These are phyloP conservation scores for Spongia lamella DNA, from an alignment of 37 sponge, comb jelly and placozoan species.

Conservation along the genomic window DNA sequence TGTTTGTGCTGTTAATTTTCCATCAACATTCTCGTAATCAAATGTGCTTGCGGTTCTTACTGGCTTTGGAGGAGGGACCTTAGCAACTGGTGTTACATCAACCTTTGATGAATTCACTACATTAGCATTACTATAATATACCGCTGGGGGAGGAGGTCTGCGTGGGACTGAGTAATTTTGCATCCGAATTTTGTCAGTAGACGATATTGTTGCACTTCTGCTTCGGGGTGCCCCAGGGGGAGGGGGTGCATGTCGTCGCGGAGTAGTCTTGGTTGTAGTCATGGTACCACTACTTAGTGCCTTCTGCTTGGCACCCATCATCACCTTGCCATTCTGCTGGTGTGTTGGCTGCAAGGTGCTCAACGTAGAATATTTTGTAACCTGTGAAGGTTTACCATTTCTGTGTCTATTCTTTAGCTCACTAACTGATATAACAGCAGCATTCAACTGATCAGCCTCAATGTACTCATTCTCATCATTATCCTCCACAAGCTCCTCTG, in stretches of 20 bases:
- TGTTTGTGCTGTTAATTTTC: not conserved
- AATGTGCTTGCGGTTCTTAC: conserved; percentile 42
- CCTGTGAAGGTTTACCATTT: not conserved
- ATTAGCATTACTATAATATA: no score
- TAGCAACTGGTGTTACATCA: not conserved
- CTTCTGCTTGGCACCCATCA: no score
- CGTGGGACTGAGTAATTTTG: not conserved
- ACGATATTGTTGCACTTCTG: not conserved
- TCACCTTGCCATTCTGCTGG: not conserved
- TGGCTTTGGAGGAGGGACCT: conserved; percentile 32
- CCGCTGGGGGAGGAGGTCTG: not conserved
- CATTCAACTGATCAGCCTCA: no score
- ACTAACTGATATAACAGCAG: no score
- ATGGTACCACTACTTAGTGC: not conserved
- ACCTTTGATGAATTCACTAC: not conserved
- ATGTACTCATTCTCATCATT: no score
- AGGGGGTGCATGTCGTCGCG: conserved; percentile 6
- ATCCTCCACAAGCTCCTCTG: no score
- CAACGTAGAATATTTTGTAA: not conserved
- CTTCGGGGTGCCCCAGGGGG: not conserved
- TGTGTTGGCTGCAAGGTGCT: not conserved
- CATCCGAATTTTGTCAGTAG: not conserved
- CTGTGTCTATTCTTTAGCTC: not conserved
- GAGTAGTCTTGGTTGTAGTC: not conserved
- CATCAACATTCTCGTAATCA: not conserved